Base-by-base conservation (phyloP, 2,888 invertebrate species). In the Drosophila leonis region DNA sequence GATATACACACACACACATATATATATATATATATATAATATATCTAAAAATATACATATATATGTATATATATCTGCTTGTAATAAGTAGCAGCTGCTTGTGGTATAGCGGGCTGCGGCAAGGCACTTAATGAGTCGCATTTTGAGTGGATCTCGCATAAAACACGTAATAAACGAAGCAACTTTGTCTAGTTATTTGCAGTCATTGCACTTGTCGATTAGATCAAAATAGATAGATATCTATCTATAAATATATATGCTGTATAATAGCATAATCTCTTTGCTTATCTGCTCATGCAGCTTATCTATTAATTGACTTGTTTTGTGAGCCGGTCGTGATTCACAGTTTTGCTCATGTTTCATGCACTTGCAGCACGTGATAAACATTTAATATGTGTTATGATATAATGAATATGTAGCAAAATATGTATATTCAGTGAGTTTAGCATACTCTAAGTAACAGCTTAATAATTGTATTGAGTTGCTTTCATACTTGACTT, bases 291-390 rank as follows among this genome's bases (percentile, higher is more conserved):
- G n/a, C 42, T 37, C 27, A 29, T 37, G 59, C 27, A 27, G 67
- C 72, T 65, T 78, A 78, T 78, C 71, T 76, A 71, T 65, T 80
- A 65, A 72, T 66, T 81, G 65, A 56, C 56, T 52, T 52, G 44
- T 60, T 77, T 60, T 52, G 52, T 74, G 60, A 24, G 29, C 35
- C 29, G 15, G 24, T 10, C 49, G 75, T 69, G 77, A 78, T 79
- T 79, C 55, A 44, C 31, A 56, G 33, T 64, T 65, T 61, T 27
- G 27, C 37, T 41, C 20, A 27, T 39, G 37, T 48, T 57, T 46
- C 9, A 31, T 69, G 52, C 24, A 44, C n/a, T 15, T 18, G 31
- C 20, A 62, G 56, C 75, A 77, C 72, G 65, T 72, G 75, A 59
- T 64, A 64, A 65, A 64, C 1, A 10, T 10, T 10, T 18, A n/a